These are phyloP conservation scores for Potorous gilbertii DNA, from an alignment of 2,797 vertebrate species.

Conservation along the genomic window DNA sequence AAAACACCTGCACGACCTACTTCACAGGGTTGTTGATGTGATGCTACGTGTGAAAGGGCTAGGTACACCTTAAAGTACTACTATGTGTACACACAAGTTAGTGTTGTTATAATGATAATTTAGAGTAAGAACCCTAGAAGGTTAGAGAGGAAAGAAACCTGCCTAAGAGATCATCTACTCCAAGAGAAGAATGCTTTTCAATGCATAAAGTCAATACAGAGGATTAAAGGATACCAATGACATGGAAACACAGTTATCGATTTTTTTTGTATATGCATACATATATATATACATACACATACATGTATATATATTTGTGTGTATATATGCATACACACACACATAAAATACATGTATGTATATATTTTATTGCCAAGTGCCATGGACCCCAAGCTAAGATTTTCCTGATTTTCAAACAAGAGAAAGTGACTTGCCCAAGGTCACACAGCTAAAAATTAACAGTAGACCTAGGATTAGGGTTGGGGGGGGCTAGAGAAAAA, in stretches of 20 bases:
- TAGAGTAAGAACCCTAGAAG: background rate
- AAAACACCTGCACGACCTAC: background rate
- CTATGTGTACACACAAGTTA: background rate
- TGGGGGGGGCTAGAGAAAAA: slow-evolving; percentile 1
- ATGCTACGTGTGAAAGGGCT: background rate
- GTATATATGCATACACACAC: too few species aligned
- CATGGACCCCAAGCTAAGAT: background rate
- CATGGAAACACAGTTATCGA: background rate
- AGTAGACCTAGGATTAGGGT: background rate
- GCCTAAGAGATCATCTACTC: background rate
- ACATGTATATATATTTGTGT: too few species aligned
- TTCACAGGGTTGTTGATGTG: background rate
- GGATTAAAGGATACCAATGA: background rate
- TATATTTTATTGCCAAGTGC: background rate
- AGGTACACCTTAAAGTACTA: background rate
- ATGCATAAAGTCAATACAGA: background rate
- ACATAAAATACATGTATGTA: too few species aligned
- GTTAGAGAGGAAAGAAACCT: background rate
- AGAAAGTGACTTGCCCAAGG: background rate
- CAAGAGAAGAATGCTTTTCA: background rate
- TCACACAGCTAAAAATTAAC: background rate
- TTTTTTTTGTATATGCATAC: too few species aligned
- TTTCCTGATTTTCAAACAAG: background rate
- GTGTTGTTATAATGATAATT: background rate
- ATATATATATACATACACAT: background rate